Evolutionary conservation across 2,113 vertebrate genomes (phyloP).

Genomic region (Aspidoscelis tigris): DNA sequence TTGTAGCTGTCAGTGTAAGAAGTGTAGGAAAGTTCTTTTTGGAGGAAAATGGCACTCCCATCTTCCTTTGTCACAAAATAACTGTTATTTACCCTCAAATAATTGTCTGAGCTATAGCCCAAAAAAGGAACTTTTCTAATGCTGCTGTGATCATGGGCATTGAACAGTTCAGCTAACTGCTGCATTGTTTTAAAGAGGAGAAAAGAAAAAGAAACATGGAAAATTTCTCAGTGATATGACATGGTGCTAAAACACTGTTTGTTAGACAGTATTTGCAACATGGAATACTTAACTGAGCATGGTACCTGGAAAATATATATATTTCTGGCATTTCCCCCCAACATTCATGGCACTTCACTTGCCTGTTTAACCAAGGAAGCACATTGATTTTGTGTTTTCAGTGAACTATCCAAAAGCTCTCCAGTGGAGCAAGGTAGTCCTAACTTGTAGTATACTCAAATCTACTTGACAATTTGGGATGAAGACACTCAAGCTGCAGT

Average conservation of each 20-base stretch:
- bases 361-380: background rate
- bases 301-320: background rate
- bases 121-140: too few relatives aligned
- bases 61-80: too few relatives aligned
- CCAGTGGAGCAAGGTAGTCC: background rate
- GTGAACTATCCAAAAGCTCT: constrained; percentile 7
- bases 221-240: too few relatives aligned
- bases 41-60: too few relatives aligned
- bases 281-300: background rate
- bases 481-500: constrained; percentile 34
- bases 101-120: too few relatives aligned
- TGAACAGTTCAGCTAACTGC: too few relatives aligned
- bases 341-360: background rate
- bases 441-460: background rate
- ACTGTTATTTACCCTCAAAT: too few relatives aligned
- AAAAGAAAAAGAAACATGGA: background rate
- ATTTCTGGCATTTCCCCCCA: background rate
- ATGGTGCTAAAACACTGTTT: background rate
- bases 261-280: background rate
- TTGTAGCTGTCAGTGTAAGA: too few relatives aligned
- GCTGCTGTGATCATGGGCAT: too few relatives aligned
- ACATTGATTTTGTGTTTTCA: background rate
- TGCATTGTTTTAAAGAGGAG: too few relatives aligned
- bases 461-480: constrained; percentile 18
- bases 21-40: too few relatives aligned